Conservation (phyloP, 2,113 vertebrate genomes). For the Brevimyrus niger region DNA sequence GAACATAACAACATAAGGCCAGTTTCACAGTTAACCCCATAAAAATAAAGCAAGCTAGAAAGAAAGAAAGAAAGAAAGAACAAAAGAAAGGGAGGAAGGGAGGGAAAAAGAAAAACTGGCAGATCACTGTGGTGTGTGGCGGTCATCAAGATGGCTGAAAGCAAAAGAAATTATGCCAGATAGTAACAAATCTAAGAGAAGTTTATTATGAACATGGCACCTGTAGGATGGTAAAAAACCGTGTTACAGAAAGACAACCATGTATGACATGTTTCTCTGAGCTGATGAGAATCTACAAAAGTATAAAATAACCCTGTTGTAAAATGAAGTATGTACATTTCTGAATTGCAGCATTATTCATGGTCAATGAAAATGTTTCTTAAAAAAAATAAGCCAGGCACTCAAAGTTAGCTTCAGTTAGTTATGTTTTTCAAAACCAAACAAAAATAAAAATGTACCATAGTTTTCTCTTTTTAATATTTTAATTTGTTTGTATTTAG, state of each 20-base stretch:
- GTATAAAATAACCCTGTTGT: constrained; percentile 96
- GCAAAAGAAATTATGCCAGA: constrained; percentile 93
- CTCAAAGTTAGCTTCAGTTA: constrained; percentile 98
- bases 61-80: constrained; percentile 13
- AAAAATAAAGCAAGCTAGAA: constrained; percentile 20
- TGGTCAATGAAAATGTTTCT: constrained; percentile 87
- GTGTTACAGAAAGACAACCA: constrained; percentile 96
- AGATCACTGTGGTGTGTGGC: constrained; percentile 41
- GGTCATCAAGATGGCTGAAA: constrained; percentile 77
- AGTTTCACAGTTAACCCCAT: constrained; percentile 4
- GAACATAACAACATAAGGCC: not conserved
- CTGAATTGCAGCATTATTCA: constrained; percentile 96
- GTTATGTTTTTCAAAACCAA: constrained; percentile 69
- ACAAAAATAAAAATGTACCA: constrained; percentile 90
- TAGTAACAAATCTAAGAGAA: constrained; percentile 95
- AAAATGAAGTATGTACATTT: constrained; percentile 99
- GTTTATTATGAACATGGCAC: constrained; percentile 99
- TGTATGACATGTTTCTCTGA: constrained; percentile 80
- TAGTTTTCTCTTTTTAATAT: constrained; percentile 94
- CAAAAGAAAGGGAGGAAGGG: constrained; percentile 10
- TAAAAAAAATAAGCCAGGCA: constrained; percentile 80
- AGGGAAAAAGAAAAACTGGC: constrained; percentile 14
- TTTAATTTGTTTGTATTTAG: constrained; percentile 96
- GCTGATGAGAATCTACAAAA: constrained; percentile 90
- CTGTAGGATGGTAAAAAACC: constrained; percentile 94